Conservation (phyloP, 2,113 vertebrate species). For the Pica pica region DNA sequence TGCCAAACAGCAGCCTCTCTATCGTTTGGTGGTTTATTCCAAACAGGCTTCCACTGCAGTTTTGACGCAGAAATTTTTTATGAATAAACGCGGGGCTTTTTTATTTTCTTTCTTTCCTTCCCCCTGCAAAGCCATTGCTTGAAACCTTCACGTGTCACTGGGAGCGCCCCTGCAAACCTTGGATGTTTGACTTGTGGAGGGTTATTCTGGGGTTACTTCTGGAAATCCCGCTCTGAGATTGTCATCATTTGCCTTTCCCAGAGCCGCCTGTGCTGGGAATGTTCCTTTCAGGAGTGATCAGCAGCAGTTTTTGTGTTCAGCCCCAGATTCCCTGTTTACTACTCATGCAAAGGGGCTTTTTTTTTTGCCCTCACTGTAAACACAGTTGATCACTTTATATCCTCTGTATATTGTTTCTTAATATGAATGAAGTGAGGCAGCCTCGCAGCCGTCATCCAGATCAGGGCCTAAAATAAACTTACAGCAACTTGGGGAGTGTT, state of each 20-base stretch:
- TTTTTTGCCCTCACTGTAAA: neutral
- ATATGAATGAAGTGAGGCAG: conserved; percentile 53
- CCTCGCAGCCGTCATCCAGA: conserved; percentile 23
- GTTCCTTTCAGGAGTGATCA: neutral
- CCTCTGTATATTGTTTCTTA: conserved; percentile 64
- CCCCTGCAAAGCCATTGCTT: neutral
- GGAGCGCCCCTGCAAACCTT: fast-evolving
- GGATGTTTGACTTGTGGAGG: neutral
- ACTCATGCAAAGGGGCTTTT: neutral
- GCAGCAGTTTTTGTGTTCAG: neutral
- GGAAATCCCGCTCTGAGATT: neutral
- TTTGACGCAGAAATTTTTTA: conserved; percentile 20
- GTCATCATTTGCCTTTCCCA: neutral
- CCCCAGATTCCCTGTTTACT: neutral
- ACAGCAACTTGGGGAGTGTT: neutral
- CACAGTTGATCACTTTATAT: conserved; percentile 58
- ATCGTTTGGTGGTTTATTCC: conserved; percentile 28
- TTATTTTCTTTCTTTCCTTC: neutral
- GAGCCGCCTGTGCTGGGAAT: neutral
- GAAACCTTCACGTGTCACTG: neutral
- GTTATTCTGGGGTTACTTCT: neutral
- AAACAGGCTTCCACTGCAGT: neutral
- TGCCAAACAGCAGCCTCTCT: conserved; percentile 51
- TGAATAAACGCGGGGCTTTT: neutral
- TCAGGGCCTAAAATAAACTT: conserved; percentile 42